These are phyloP conservation scores for Drosophila ficusphila DNA, from an alignment of 1,140 invertebrate species.

Conservation along the genomic window DNA sequence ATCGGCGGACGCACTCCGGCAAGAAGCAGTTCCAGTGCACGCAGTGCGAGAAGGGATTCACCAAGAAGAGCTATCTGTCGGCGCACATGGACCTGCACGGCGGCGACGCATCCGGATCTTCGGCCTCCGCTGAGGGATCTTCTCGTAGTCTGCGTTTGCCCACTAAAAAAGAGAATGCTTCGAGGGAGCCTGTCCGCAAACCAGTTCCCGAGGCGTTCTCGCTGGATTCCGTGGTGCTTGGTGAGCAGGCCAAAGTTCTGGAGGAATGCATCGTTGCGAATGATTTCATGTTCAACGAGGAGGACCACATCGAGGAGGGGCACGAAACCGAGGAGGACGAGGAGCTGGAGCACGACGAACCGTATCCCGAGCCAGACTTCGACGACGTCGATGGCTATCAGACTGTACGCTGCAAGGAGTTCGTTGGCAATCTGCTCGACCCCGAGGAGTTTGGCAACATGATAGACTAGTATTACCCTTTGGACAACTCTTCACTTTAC, in stretches of 20 bases:
- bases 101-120: neutral
- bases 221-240: constrained; percentile 30
- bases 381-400: constrained; percentile 45
- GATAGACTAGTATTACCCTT: constrained; percentile 57
- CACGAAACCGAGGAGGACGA: constrained; percentile 40
- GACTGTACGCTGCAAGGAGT: constrained; percentile 46
- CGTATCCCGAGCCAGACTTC: constrained; percentile 9
- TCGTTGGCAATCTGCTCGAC: constrained; percentile 57
- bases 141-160: neutral
- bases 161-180: neutral
- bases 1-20: constrained; percentile 87
- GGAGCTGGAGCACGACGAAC: constrained; percentile 32
- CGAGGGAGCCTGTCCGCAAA: constrained; percentile 16
- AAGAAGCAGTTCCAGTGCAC: constrained; percentile 86
- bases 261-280: constrained; percentile 75
- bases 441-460: constrained; percentile 60
- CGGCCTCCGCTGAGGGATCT: neutral
- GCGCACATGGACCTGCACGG: constrained; percentile 73
- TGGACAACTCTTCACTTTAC: neutral
- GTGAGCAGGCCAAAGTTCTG: constrained; percentile 58
- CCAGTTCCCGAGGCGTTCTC: constrained; percentile 1
- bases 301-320: constrained; percentile 24
- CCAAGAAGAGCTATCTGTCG: constrained; percentile 77
- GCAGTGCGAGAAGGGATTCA: constrained; percentile 79
- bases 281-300: constrained; percentile 73